phyloP scores from a whole-genome alignment of 2,797 vertebrate genomes.

The Sebastes flavidus region DNA sequence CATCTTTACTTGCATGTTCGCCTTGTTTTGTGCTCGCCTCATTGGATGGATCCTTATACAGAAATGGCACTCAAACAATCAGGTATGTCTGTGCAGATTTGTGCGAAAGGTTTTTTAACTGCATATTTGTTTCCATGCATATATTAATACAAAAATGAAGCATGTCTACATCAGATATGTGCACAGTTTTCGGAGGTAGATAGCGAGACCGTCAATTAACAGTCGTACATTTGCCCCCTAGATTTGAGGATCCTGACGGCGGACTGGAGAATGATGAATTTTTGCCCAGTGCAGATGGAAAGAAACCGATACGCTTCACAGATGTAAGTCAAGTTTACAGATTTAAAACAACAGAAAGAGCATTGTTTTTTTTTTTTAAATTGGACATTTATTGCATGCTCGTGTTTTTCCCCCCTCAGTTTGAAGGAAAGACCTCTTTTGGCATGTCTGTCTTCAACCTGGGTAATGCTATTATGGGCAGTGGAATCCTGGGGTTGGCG shows the following conservation, averaged over 20 bases:
- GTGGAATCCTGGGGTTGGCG: slow-evolving; percentile 95
- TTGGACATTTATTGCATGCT: background rate
- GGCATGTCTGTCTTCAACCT: slow-evolving; percentile 99
- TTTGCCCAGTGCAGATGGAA: slow-evolving; percentile 84
- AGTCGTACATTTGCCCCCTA: slow-evolving; percentile 48
- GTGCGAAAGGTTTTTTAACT: background rate
- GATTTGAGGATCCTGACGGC: slow-evolving; percentile 86
- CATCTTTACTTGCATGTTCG: slow-evolving; percentile 73
- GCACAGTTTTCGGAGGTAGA: background rate
- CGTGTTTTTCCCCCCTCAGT: slow-evolving; percentile 76
- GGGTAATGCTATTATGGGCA: slow-evolving; percentile 99
- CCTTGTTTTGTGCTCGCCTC: slow-evolving; percentile 70
- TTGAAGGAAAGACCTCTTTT: slow-evolving; percentile 97
- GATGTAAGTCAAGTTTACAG: slow-evolving; percentile 84
- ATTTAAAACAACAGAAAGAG: background rate
- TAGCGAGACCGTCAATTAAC: background rate
- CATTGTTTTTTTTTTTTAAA: background rate
- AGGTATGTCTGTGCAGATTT: slow-evolving; percentile 73
- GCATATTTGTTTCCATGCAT: background rate
- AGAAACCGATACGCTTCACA: slow-evolving; percentile 90
- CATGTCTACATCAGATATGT: background rate
- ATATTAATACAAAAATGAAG: background rate
- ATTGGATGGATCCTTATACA: slow-evolving; percentile 71
- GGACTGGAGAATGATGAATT: slow-evolving; percentile 88
- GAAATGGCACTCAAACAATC: slow-evolving; percentile 78